Evolutionary conservation across 1,140 invertebrate genomes (phyloP), one percentile per base, ranked within the genome.

Genomic region (Ips typographus): DNA sequence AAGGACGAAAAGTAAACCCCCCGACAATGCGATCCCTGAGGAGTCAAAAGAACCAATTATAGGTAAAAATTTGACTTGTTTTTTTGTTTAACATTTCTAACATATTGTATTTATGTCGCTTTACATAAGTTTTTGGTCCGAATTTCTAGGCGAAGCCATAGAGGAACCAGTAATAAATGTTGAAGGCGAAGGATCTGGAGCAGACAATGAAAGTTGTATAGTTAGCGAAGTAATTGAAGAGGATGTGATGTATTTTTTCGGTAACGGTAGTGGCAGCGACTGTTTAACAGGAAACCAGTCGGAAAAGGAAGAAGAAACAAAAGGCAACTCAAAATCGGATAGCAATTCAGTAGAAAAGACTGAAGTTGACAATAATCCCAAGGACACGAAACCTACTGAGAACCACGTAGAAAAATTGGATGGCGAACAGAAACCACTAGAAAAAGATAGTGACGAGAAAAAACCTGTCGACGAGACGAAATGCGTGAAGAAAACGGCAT

Each of bases 111-210:
- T n/a, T 7, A 4, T 6, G 3, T 58, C 7, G 22, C 22, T 22
- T 22, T 22, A 22, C 22, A 22, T 47, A n/a, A 22, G n/a, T 40
- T 60, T 61, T 38, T 22, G 22, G 22, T 22, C 22, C 22, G 22
- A 22, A 22, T 22, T 58, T 66, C 7, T 85, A 72, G 84, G 87
- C 44, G 89, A 91, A 75, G 85, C 85, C 67, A 88, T 92, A 51
- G 87, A 87, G 77, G 91, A 92, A 79, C 87, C 88, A 3, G 82
- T 91, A 0, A 86, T 91, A 83, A 84, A 85, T 76, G 84, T 92
- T 74, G 85, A 83, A 71, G 91, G 91, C 1, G 87, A 89, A 76
- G 91, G 91, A 65, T 84, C 83, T 51, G 91, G 91, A n/a, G 81
- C 77, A 38, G 87, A 89, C n/a, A 76, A 75, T 62, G 47, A 76